Percentiles rank a stretch among this genome's conserved stretches.
Evolutionary conservation across 2,888 invertebrate species (phyloP).

Genomic region (Drosophila gaucha): DNA sequence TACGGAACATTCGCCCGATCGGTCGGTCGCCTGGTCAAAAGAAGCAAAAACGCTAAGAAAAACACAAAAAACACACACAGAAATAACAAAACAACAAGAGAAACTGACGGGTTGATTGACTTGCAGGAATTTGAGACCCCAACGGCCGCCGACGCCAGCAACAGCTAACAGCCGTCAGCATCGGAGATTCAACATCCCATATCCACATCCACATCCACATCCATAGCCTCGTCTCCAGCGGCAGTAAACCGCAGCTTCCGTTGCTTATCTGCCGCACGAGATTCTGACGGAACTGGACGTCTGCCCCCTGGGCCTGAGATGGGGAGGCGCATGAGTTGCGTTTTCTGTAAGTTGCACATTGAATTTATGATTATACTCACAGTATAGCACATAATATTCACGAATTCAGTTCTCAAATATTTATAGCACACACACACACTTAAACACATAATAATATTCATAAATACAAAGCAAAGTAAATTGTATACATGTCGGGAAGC

Average conservation of each 20-base stretch:
- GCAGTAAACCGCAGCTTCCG: conserved; percentile 58
- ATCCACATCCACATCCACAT: conserved; percentile 22
- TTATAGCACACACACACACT: conserved; percentile 8
- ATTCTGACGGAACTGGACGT: conserved; percentile 35
- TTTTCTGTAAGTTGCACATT: conserved; percentile 62
- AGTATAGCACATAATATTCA: conserved; percentile 6
- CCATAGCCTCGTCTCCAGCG: conserved; percentile 7
- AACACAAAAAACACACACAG: conserved; percentile 35
- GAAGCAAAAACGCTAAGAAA: conserved; percentile 36
- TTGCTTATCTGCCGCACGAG: conserved; percentile 64
- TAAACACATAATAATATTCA: conserved; percentile 9
- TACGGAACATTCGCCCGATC: conserved; percentile 24
- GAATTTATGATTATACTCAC: conserved; percentile 20
- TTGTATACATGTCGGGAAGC: conserved; percentile 33
- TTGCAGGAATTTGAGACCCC: conserved; percentile 67
- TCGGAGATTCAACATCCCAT: conserved; percentile 26
- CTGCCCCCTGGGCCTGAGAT: conserved; percentile 11
- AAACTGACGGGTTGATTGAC: conserved; percentile 74
- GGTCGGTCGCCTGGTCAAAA: conserved; percentile 32
- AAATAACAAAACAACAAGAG: conserved; percentile 42
- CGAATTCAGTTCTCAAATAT: conserved; percentile 16
- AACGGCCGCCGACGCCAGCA: conserved; percentile 13
- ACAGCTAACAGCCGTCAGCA: conserved; percentile 22
- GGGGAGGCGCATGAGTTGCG: conserved; percentile 40
- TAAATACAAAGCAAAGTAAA: conserved; percentile 37